Percentiles rank a stretch among this genome's conserved stretches.
These are phyloP conservation scores for Drosophila eugracilis DNA, from an alignment of 1,140 invertebrate genomes.

Conservation along the genomic window DNA sequence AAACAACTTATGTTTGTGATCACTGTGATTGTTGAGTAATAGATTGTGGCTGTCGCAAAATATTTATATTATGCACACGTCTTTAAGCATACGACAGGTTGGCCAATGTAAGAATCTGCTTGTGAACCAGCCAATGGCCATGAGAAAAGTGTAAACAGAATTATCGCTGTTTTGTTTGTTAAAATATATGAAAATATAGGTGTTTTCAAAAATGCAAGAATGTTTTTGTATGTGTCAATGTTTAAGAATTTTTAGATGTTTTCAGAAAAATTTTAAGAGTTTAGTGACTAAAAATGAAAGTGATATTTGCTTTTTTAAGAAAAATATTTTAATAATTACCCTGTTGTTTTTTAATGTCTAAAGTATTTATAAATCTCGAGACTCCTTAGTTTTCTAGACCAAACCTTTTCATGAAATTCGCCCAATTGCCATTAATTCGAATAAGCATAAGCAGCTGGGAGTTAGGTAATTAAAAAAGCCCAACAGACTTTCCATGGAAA, in stretches of 20 bases:
- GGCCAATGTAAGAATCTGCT: constrained; percentile 39
- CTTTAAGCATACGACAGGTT: constrained; percentile 48
- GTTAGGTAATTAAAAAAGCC: constrained; percentile 22
- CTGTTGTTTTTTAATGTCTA: no score
- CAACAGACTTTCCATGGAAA: constrained; percentile 25
- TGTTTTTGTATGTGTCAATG: no score
- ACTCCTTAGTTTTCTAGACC: background rate
- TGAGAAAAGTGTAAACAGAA: constrained; percentile 26
- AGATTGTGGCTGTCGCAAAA: constrained; percentile 32
- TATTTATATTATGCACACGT: constrained; percentile 44
- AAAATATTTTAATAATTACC: no score
- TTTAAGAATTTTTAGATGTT: no score
- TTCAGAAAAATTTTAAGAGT: no score
- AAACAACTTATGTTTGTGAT: constrained; percentile 24
- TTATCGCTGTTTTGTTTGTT: no score
- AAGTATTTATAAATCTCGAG: no score
- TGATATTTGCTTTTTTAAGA: no score
- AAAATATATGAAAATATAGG: no score
- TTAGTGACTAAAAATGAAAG: no score
- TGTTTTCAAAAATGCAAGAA: background rate
- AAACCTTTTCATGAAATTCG: background rate
- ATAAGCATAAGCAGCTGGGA: constrained; percentile 16
- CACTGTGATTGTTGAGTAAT: constrained; percentile 24
- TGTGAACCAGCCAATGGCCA: constrained; percentile 19
- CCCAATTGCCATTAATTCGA: background rate